phyloP scores from a whole-genome alignment of 2,888 invertebrate genomes.

The Platycheirus rosarum region DNA sequence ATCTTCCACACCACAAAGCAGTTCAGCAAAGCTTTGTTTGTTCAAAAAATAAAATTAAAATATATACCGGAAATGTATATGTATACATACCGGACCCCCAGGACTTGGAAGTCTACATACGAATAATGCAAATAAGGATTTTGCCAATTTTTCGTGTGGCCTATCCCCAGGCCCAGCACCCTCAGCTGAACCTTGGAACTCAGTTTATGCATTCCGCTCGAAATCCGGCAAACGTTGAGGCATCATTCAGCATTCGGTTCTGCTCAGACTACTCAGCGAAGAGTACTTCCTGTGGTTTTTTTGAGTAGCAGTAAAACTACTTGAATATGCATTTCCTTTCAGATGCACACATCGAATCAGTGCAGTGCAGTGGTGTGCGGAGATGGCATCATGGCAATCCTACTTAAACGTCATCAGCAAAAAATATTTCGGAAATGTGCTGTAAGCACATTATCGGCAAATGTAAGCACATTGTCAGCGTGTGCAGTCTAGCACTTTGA shows the following conservation, averaged over 20 bases:
- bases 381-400: constrained; percentile 10
- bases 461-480: constrained; percentile 53
- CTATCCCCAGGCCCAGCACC: no score
- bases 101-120: background rate
- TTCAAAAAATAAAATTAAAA: constrained; percentile 20
- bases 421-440: constrained; percentile 40
- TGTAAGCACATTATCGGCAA: constrained; percentile 42
- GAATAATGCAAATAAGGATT: constrained; percentile 56
- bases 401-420: constrained; percentile 67
- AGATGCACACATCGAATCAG: constrained; percentile 39
- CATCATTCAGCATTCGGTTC: constrained; percentile 4
- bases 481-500: constrained; percentile 44
- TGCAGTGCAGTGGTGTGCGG: background rate
- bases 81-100: constrained; percentile 23
- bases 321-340: constrained; percentile 71
- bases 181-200: constrained; percentile 49
- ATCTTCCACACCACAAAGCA: constrained; percentile 11
- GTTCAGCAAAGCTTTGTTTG: constrained; percentile 43
- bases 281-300: constrained; percentile 49
- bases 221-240: constrained; percentile 11
- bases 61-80: constrained; percentile 29
- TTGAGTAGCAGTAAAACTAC: constrained; percentile 72
- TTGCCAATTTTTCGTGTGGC: constrained; percentile 35
- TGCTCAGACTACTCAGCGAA: constrained; percentile 5
- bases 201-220: constrained; percentile 62